Evolutionary conservation across 1,140 invertebrate species (phyloP), one percentile per base, ranked within the genome.

Genomic region (Anoplophora glabripennis): DNA sequence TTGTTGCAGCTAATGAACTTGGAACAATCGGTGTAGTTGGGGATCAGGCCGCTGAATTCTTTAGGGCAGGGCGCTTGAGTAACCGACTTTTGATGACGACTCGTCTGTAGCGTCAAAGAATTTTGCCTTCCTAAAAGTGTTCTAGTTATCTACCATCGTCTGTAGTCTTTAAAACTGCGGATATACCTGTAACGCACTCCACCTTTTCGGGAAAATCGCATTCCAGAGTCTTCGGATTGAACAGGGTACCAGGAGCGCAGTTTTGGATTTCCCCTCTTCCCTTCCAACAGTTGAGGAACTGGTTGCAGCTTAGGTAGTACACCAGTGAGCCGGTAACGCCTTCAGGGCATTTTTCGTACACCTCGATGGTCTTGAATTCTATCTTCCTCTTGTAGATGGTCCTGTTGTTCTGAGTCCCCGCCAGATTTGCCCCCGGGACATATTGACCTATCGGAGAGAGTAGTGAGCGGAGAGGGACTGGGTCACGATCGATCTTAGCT

Each of bases 271-370:
- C 72, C 7, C 82, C 81, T 21, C 79, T 73, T 1, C 85, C 85
- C 18, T 83, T 80, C 72, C 79, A 85, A 64, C 88, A 89, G 65
- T 84, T 87, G 7, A 89, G 77, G 70, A 84, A 89, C 61, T 85
- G 83, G 63, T 81, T 80, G 49, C 88, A 89, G 63, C 88, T 83
- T 0, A 78, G 72, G 0, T 78, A 78, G 69, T 85, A 85, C 0
- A 84, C 76, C 57, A 83, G 83, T 42, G 79, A 73, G 0, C 86
- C 86, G 0, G 79, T 83, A 4, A 77, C 77, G 28, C 76, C 74
- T 10, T 66, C 17, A 1, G 85, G 83, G 66, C 85, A 87, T n/a
- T 73, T 69, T 38, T 53, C 47, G 37, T 68, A 64, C 12, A 63
- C 45, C 48, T 66, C 56, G 10, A 66, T 34, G 48, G 60, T 36